phyloP scores from a whole-genome alignment of 1,140 invertebrate species.

The Venturia canescens region DNA sequence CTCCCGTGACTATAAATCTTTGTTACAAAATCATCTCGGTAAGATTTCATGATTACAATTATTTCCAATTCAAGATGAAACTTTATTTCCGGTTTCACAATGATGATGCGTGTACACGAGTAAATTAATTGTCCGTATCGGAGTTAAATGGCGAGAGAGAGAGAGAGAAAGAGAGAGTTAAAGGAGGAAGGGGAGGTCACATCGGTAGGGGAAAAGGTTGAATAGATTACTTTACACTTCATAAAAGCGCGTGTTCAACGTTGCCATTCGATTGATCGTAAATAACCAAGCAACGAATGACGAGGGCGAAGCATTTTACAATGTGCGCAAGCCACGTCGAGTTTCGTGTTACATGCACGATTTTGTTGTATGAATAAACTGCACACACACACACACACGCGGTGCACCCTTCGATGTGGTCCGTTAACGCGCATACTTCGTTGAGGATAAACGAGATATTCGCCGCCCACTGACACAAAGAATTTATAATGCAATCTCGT shows the following conservation, averaged over 20 bases:
- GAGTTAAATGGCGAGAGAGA: slow-evolving; percentile 30
- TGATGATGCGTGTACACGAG: slow-evolving; percentile 6
- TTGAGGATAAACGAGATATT: slow-evolving; percentile 28
- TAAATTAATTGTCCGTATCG: slow-evolving; percentile 33
- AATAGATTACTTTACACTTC: slow-evolving; percentile 45
- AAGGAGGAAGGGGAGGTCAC: not conserved
- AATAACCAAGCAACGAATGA: slow-evolving; percentile 34
- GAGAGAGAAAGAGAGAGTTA: not conserved
- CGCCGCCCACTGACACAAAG: slow-evolving; percentile 30
- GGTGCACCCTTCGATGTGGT: slow-evolving; percentile 39
- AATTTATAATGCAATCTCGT: slow-evolving; percentile 42
- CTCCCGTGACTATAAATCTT: not conserved
- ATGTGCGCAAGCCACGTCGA: slow-evolving; percentile 12
- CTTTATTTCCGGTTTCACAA: not conserved
- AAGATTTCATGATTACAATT: not conserved
- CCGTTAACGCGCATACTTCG: slow-evolving; percentile 31
- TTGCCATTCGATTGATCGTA: slow-evolving; percentile 39
- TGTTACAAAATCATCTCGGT: not conserved
- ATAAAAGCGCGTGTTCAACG: slow-evolving; percentile 29
- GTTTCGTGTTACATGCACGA: not conserved
- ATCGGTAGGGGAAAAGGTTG: slow-evolving; percentile 22
- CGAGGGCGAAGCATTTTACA: slow-evolving; percentile 36
- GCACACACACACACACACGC: not conserved
- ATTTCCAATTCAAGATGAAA: not conserved
- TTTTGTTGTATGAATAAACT: not conserved